Conservation (phyloP, 2,888 invertebrate species). For the Andrena chrysosceles region DNA sequence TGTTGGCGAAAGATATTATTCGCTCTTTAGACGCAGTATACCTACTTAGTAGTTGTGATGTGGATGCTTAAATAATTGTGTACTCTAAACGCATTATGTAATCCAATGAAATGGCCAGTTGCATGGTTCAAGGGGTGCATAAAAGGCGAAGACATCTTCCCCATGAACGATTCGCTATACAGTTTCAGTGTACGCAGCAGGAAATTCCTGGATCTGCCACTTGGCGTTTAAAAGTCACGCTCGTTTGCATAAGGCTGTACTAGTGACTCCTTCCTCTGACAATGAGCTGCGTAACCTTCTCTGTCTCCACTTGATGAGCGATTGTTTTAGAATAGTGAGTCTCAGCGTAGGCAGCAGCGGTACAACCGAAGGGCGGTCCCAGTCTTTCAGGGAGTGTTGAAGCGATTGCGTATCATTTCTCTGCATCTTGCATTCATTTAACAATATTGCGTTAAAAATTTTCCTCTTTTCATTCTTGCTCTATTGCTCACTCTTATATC, state of each 20-base stretch:
- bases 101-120: too few relatives aligned
- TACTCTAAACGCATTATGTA: too few relatives aligned
- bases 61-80: too few relatives aligned
- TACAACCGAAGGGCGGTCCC: conserved; percentile 55
- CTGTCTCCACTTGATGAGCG: conserved; percentile 46
- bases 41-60: too few relatives aligned
- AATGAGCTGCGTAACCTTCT: conserved; percentile 44
- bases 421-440: conserved; percentile 19
- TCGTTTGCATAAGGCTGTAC: background rate
- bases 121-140: too few relatives aligned
- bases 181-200: background rate
- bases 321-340: conserved; percentile 48
- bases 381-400: conserved; percentile 17
- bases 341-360: conserved; percentile 42
- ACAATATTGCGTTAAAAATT: background rate
- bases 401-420: conserved; percentile 8
- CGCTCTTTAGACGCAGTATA: too few relatives aligned
- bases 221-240: conserved; percentile 8
- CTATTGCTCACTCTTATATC: background rate
- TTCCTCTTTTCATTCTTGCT: background rate
- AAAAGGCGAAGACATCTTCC: too few relatives aligned
- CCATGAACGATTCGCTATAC: too few relatives aligned
- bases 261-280: conserved; percentile 24
- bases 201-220: background rate
- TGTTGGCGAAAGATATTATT: too few relatives aligned